A percentile compares a stretch with the other conserved stretches of the same genome.
These are phyloP conservation scores for Agonopterix arenella DNA, from an alignment of 2,888 invertebrate species.

Conservation along the genomic window DNA sequence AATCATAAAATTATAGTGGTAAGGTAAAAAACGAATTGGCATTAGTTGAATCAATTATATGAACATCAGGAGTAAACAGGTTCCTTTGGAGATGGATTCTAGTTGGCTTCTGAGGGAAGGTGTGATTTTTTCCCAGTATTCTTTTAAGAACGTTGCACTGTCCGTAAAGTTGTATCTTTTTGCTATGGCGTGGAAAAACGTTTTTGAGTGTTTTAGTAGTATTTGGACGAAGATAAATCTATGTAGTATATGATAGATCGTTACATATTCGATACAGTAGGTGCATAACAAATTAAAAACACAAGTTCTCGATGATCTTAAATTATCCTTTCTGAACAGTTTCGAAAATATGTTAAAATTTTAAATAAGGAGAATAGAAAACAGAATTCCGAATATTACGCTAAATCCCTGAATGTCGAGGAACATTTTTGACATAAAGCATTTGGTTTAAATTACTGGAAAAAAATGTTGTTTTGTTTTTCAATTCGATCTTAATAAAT, in stretches of 20 bases:
- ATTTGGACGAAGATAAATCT: too few species aligned
- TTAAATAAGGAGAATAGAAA: neutral
- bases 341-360: neutral
- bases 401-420: neutral
- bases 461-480: too few species aligned
- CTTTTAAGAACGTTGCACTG: too few species aligned
- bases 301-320: too few species aligned
- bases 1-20: slow-evolving; percentile 28
- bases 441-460: too few species aligned
- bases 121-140: slow-evolving; percentile 3
- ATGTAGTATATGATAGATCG: too few species aligned
- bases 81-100: slow-evolving; percentile 24
- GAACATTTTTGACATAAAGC: neutral
- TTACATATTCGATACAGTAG: too few species aligned
- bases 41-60: slow-evolving; percentile 50
- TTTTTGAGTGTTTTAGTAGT: too few species aligned
- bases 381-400: neutral
- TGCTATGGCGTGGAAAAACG: too few species aligned
- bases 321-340: neutral
- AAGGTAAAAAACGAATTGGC: slow-evolving; percentile 42
- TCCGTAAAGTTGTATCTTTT: too few species aligned
- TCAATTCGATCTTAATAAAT: too few species aligned
- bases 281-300: too few species aligned
- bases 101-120: slow-evolving; percentile 21
- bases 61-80: slow-evolving; percentile 42